Evolutionary conservation across 2,888 invertebrate genomes (phyloP).

Genomic region (Odontocerum albicorne): DNA sequence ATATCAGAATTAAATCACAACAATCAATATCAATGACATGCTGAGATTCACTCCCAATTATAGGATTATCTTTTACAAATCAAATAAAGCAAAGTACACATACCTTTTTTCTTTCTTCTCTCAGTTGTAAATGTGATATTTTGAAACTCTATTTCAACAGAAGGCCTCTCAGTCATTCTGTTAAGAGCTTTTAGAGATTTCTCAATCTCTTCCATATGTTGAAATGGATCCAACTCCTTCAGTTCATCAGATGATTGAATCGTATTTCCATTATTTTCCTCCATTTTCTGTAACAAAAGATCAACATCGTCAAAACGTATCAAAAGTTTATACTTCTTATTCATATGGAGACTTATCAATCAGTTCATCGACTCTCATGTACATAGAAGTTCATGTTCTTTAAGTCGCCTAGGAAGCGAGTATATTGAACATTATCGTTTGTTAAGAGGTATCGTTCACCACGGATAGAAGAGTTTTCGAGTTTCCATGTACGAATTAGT

Average conservation of each 20-base stretch:
- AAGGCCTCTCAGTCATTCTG: conserved; percentile 60
- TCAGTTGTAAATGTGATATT: conserved; percentile 56
- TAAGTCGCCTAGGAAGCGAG: too few species aligned
- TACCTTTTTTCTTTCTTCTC: neutral
- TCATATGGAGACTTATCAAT: too few species aligned
- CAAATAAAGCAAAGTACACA: neutral
- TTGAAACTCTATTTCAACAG: conserved; percentile 62
- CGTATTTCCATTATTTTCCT: neutral
- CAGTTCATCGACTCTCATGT: too few species aligned
- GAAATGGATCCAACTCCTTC: neutral
- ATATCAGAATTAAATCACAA: too few species aligned
- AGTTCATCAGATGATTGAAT: neutral
- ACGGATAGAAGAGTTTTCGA: too few species aligned
- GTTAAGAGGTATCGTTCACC: too few species aligned
- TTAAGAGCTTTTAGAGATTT: conserved; percentile 56
- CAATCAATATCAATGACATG: too few species aligned
- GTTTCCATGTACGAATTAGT: too few species aligned
- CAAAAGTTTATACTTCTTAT: neutral
- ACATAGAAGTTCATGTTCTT: too few species aligned
- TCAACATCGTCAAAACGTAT: neutral
- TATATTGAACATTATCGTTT: too few species aligned
- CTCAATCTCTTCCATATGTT: conserved; percentile 39
- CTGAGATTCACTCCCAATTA: too few species aligned
- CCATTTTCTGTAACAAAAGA: conserved; percentile 3
- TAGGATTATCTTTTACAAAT: too few species aligned